Conservation (phyloP, 2,888 invertebrate species). For the Macrostomum cliftonense region DNA sequence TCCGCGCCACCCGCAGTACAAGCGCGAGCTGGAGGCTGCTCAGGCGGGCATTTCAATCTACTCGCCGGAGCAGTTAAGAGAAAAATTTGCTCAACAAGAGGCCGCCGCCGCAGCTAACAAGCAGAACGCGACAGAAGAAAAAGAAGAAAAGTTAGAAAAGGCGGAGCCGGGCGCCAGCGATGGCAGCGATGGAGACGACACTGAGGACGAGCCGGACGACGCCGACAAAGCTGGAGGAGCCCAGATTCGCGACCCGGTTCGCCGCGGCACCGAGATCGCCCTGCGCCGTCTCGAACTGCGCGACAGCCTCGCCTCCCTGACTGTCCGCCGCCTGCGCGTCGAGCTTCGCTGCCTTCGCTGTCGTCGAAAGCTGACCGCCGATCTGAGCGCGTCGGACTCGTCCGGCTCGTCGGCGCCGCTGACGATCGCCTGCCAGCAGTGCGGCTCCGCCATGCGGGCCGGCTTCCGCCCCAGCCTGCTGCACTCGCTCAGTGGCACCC, state of each 20-base stretch:
- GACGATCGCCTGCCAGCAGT: constrained; percentile 14
- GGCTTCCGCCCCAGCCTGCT: constrained; percentile 21
- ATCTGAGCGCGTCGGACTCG: too few relatives aligned
- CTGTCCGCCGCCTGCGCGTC: constrained; percentile 21
- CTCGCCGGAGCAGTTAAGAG: not conserved
- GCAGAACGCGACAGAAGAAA: constrained; percentile 1
- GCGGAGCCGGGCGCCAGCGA: constrained; percentile 11
- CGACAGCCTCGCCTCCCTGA: constrained; percentile 25
- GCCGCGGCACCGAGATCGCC: constrained; percentile 29
- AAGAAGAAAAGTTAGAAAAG: constrained; percentile 4
- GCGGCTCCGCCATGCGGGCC: constrained; percentile 10
- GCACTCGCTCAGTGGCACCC: constrained; percentile 20
- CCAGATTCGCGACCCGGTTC: constrained; percentile 2
- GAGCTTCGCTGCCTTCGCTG: constrained; percentile 28
- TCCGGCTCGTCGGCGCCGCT: not conserved
- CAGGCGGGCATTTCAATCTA: not conserved
- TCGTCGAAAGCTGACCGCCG: not conserved
- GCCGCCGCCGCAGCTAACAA: constrained; percentile 7
- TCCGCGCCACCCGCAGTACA: constrained; percentile 11
- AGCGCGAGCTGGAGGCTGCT: constrained; percentile 24
- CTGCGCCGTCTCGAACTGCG: constrained; percentile 25
- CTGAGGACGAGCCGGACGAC: not conserved
- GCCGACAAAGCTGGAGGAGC: not conserved
- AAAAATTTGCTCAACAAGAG: not conserved
- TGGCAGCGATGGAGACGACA: constrained; percentile 7